A percentile compares a stretch with the other conserved stretches of the same genome.
These are phyloP conservation scores for Caligus rogercresseyi DNA, from an alignment of 1,140 invertebrate species.

Conservation along the genomic window DNA sequence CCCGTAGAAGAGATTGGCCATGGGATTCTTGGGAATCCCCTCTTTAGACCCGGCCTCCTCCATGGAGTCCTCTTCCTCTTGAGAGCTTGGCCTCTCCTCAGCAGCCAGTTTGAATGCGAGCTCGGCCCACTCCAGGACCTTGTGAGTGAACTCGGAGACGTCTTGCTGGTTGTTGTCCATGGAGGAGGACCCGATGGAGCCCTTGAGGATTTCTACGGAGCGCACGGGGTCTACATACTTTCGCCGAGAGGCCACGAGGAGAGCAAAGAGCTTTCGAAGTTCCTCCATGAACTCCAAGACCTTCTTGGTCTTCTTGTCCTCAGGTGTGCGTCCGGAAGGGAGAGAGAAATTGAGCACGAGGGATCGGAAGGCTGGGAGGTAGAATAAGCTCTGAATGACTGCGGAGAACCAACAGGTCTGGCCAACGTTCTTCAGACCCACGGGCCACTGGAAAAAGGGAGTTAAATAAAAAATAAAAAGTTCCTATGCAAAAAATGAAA, in stretches of 20 bases:
- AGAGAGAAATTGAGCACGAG: conserved; percentile 27
- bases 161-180: conserved; percentile 29
- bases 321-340: neutral
- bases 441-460: conserved; percentile 28
- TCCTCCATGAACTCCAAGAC: conserved; percentile 32
- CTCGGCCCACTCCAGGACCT: conserved; percentile 34
- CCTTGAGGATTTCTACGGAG: conserved; percentile 32
- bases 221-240: conserved; percentile 36
- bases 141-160: conserved; percentile 37
- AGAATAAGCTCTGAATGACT: conserved; percentile 36
- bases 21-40: conserved; percentile 28
- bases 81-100: neutral
- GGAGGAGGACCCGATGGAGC: conserved; percentile 29
- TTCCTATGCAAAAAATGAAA: neutral
- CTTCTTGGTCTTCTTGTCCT: conserved; percentile 26
- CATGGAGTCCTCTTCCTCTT: conserved; percentile 18
- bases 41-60: conserved; percentile 5
- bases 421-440: conserved; percentile 37
- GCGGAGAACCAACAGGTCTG: conserved; percentile 39
- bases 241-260: conserved; percentile 31
- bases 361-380: conserved; percentile 31
- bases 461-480: neutral
- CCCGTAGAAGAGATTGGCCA: conserved; percentile 35
- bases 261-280: conserved; percentile 32
- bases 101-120: conserved; percentile 30